A percentile compares a stretch with the other conserved stretches of the same genome.
phyloP scores from a whole-genome alignment of 2,113 vertebrate genomes.

The mouse (Mus musculus) region DNA sequence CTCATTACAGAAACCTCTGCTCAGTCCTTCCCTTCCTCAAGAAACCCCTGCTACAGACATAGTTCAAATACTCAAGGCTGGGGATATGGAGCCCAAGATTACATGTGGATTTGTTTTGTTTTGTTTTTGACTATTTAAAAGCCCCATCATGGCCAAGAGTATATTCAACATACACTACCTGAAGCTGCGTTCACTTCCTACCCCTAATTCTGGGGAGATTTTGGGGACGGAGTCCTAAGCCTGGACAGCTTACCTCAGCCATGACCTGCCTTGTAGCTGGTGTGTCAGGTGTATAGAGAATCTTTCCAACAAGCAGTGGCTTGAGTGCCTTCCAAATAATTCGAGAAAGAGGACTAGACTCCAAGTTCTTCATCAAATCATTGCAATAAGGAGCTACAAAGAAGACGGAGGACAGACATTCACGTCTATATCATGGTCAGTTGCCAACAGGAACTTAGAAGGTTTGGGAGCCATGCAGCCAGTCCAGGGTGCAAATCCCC shows the following conservation, averaged over 20 bases:
- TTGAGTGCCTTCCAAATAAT: constrained; percentile 98
- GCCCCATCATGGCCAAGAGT: background rate
- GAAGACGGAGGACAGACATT: background rate
- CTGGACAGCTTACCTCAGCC: constrained; percentile 90
- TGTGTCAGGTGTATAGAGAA: constrained; percentile 96
- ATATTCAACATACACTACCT: background rate
- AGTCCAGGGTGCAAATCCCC: background rate
- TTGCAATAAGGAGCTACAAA: constrained; percentile 95
- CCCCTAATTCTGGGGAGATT: background rate
- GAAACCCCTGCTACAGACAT: background rate
- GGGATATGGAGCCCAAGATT: background rate
- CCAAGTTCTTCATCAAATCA: constrained; percentile 94
- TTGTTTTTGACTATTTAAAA: background rate
- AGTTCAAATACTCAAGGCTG: background rate
- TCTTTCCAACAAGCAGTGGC: constrained; percentile 96
- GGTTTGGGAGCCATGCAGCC: background rate
- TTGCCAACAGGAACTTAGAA: background rate
- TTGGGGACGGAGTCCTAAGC: background rate
- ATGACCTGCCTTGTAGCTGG: constrained; percentile 93
- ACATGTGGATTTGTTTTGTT: background rate
- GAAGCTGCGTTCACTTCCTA: background rate
- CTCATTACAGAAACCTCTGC: constrained; percentile 15
- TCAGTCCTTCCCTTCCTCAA: background rate
- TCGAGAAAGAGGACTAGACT: constrained; percentile 95
- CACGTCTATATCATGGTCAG: background rate